Evolutionary conservation across 1,140 invertebrate genomes (phyloP).

Genomic region (Sitophilus oryzae): DNA sequence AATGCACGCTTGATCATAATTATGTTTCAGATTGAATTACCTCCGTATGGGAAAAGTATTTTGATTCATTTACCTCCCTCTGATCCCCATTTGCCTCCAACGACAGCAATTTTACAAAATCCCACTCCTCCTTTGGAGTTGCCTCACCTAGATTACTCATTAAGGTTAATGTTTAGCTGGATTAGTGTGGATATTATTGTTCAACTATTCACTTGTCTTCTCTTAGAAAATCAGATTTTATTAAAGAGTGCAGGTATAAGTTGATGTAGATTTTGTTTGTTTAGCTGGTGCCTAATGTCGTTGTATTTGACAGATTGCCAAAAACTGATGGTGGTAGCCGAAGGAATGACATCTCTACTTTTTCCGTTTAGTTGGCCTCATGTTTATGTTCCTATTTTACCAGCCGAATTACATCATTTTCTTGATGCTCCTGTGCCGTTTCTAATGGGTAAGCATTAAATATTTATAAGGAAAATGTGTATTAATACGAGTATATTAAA

Average conservation of each 20-base stretch:
- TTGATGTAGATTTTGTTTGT: slow-evolving; percentile 37
- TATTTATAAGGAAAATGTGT: too few relatives aligned
- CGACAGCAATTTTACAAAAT: slow-evolving; percentile 64
- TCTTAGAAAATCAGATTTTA: slow-evolving; percentile 95
- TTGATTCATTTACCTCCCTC: slow-evolving; percentile 72
- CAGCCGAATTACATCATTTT: slow-evolving; percentile 91
- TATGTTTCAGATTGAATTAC: slow-evolving; percentile 77
- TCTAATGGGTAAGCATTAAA: slow-evolving; percentile 77
- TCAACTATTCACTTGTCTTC: slow-evolving; percentile 89
- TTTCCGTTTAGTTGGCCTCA: slow-evolving; percentile 98
- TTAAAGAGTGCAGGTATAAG: slow-evolving; percentile 78
- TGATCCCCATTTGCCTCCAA: slow-evolving; percentile 63
- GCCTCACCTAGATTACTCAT: slow-evolving; percentile 89
- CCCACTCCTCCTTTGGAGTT: slow-evolving; percentile 71
- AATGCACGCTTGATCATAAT: too few relatives aligned
- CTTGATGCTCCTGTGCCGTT: slow-evolving; percentile 98
- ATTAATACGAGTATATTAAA: too few relatives aligned
- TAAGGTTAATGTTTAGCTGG: slow-evolving; percentile 80
- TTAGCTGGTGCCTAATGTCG: too few relatives aligned
- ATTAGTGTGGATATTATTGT: slow-evolving; percentile 87
- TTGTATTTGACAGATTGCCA: slow-evolving; percentile 67
- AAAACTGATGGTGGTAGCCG: slow-evolving; percentile 93
- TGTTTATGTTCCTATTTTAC: slow-evolving; percentile 97
- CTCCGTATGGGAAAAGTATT: slow-evolving; percentile 78
- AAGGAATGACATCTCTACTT: slow-evolving; percentile 82